These are phyloP conservation scores for Rhamphomyia laevipes DNA, from an alignment of 2,888 invertebrate genomes.

Conservation along the genomic window DNA sequence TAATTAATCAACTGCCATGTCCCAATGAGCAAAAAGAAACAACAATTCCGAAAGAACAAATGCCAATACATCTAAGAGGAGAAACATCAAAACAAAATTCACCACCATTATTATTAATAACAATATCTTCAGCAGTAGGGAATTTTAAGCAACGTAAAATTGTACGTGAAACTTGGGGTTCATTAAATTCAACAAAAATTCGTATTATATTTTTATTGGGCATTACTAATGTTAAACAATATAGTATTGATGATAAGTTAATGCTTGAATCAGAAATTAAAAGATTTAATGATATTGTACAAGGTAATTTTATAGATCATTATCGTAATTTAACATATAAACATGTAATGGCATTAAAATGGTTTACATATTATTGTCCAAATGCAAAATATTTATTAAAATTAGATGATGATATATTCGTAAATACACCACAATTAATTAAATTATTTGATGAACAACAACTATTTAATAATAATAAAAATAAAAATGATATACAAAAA, in stretches of 20 bases:
- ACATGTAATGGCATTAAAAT: slow-evolving; percentile 70
- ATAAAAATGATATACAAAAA: slow-evolving; percentile 10
- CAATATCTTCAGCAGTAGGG: slow-evolving; percentile 56
- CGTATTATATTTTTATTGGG: slow-evolving; percentile 60
- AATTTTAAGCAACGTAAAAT: slow-evolving; percentile 51
- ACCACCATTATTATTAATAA: slow-evolving; percentile 46
- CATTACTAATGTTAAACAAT: slow-evolving; percentile 28
- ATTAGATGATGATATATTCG: slow-evolving; percentile 66
- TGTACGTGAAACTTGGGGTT: slow-evolving; percentile 66
- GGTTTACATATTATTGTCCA: slow-evolving; percentile 59
- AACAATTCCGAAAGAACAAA: slow-evolving; percentile 1
- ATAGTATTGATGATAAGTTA: too few species aligned
- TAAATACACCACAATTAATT: slow-evolving; percentile 52
- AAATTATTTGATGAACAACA: slow-evolving; percentile 33
- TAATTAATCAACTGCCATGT: slow-evolving; percentile 47
- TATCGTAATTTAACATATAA: slow-evolving; percentile 78
- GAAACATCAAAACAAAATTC: too few species aligned
- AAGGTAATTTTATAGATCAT: slow-evolving; percentile 63
- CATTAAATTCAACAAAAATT: slow-evolving; percentile 36
- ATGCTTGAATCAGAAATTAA: slow-evolving; percentile 46
- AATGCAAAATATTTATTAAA: slow-evolving; percentile 57
- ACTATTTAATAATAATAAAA: slow-evolving; percentile 7
- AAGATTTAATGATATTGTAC: slow-evolving; percentile 54
- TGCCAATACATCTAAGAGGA: slow-evolving; percentile 26
- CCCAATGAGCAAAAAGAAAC: not conserved